Conservation (phyloP, 2,888 invertebrate species). For the Phanerotoma sp. region DNA sequence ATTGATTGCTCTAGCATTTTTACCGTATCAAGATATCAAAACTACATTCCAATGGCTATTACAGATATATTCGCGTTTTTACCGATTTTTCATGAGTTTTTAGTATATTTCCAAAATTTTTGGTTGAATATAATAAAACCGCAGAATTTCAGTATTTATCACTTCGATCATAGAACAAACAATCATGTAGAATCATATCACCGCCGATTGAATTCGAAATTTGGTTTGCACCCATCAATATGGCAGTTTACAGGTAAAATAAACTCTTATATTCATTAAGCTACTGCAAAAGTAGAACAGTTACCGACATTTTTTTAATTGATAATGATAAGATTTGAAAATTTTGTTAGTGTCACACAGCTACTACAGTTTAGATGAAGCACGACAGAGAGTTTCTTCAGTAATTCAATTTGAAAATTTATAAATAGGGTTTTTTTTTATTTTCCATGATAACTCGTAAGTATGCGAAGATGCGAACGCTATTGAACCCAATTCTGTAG, state of each 20-base stretch:
- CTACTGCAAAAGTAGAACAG: too few species aligned
- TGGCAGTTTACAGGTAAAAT: conserved; percentile 16
- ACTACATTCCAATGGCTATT: conserved; percentile 8
- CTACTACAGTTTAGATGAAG: too few species aligned
- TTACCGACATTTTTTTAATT: too few species aligned
- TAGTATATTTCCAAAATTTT: neutral
- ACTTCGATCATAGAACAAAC: conserved; percentile 6
- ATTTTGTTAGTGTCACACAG: too few species aligned
- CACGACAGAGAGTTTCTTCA: too few species aligned
- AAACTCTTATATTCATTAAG: too few species aligned
- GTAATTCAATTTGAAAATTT: too few species aligned
- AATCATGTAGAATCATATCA: conserved; percentile 16
- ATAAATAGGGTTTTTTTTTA: too few species aligned
- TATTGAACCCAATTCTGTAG: too few species aligned
- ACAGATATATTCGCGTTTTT: neutral
- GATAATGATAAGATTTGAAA: too few species aligned
- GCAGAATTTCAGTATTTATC: conserved; percentile 6
- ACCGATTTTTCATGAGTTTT: neutral
- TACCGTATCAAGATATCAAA: neutral
- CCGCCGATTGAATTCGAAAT: neutral
- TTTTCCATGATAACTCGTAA: too few species aligned
- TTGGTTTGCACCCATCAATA: conserved; percentile 11
- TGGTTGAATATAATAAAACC: conserved; percentile 3
- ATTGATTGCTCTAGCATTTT: conserved; percentile 7
- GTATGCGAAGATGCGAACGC: too few species aligned